These are phyloP conservation scores for Eupeodes latifasciatus DNA, from an alignment of 2,888 invertebrate genomes.

Conservation along the genomic window DNA sequence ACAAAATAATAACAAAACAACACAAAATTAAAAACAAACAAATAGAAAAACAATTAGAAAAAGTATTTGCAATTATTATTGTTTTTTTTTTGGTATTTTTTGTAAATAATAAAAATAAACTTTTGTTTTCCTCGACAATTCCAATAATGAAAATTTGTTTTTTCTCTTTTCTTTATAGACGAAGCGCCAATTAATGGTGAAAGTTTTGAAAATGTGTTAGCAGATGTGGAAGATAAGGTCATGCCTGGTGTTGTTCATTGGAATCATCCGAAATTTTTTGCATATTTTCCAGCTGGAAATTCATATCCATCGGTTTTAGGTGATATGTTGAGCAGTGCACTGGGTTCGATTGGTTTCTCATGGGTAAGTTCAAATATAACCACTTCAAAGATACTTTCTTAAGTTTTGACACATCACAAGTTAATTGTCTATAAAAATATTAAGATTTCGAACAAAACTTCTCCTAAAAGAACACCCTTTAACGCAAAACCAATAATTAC, in stretches of 20 bases:
- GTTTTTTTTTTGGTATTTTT: neutral
- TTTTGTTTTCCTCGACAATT: neutral
- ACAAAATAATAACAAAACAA: neutral
- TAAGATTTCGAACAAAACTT: no score
- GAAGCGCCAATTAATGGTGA: slow-evolving; percentile 90
- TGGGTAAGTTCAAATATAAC: slow-evolving; percentile 87
- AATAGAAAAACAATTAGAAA: neutral
- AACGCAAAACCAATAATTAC: neutral
- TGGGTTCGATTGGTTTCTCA: slow-evolving; percentile 96
- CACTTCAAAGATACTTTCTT: neutral
- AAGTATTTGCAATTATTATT: slow-evolving; percentile 12
- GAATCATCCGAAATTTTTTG: slow-evolving; percentile 97
- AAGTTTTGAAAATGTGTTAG: slow-evolving; percentile 90
- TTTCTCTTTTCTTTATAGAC: slow-evolving; percentile 78
- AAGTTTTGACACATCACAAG: no score
- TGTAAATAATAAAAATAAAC: neutral
- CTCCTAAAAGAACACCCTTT: no score
- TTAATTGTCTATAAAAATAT: no score
- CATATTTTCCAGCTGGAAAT: slow-evolving; percentile 96
- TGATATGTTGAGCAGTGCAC: slow-evolving; percentile 94
- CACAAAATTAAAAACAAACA: neutral
- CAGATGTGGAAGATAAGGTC: slow-evolving; percentile 90
- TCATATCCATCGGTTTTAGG: slow-evolving; percentile 95
- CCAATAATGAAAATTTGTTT: slow-evolving; percentile 7
- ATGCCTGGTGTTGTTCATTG: slow-evolving; percentile 95